Evolutionary conservation across 1,140 invertebrate species (phyloP), one percentile per base, ranked within the genome.

Genomic region (Mactra quadrangularis): DNA sequence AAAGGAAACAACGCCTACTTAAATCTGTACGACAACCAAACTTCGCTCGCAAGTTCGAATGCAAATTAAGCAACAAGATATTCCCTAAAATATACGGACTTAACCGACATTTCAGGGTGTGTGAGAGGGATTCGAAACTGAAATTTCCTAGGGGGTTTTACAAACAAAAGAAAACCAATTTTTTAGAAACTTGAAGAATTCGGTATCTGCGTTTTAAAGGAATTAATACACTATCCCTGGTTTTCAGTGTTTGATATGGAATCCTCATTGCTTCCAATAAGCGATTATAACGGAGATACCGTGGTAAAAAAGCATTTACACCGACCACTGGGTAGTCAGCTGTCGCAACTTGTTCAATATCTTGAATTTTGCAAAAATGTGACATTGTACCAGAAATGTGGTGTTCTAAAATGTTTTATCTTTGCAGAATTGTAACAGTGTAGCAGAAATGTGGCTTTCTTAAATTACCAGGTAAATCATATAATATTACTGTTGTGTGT

Each of bases 161-260:
- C 19, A 13, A 60, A 29, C 57, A 19, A 2, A 29, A 9, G 2
- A 60, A 27, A 60, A 60, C 57, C 3, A n/a, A 29, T 60, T 7
- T 60, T 60, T 29, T n/a, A 60, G 3, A 27, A 60, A 60, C 19
- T 15, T 6, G 57, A 29, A 31, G 57, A 60, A 13, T 60, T 60
- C 9, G 31, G 57, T 31, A 60, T 60, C 17, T 3, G 15, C 27
- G 57, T 60, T 6, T n/a, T 27, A 29, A 6, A n/a, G 3, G 3
- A 29, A 27, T 19, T 13, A 13, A 29, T 6, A 60, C 31, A 29
- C 31, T 60, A 22, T 35, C 57, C 57, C 3, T 60, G 57, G 57
- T 60, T 60, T 60, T 29, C 31, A 4, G 31, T 35, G 15, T 60
- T 60, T 35, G 57, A 60, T 29, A 60, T 60, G 9, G 57, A 60